Base-by-base conservation (phyloP, 2,113 vertebrate genomes). In the Sceloporus undulatus region DNA sequence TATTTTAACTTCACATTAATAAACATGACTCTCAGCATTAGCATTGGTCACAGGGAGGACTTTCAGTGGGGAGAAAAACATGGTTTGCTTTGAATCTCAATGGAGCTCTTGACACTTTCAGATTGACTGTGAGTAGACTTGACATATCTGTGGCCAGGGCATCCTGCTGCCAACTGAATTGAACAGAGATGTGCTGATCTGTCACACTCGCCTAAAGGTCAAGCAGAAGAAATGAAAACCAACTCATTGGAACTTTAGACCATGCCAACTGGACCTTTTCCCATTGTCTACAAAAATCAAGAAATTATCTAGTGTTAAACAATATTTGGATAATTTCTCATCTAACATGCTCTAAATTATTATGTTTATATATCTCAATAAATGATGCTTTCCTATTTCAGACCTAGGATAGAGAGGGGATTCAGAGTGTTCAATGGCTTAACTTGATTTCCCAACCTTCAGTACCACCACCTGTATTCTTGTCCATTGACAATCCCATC, bases 1-100 rank as follows among this genome's bases (percentile, higher is more conserved):
- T 79, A 70, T 86, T 79, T 87, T 38, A 80, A 52, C 34, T 59
- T 27, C 48, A 80, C 42, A 48, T 71, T 87, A 87, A 87, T 42
- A 66, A 80, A 87, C n/a, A 59, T 59, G n/a, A 71, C 38, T n/a
- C 23, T 81, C 66, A 48, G 56, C 70, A 87, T 74, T 83, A 83
- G 73, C 59, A 83, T 82, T 82, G n/a, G 76, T 71, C 85, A 79
- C 25, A 79, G 52, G 65, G n/a, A 9, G 29, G 54, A 62, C 79
- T 74, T 87, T 62, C 79, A 56, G 21, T 38, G 27, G 4, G 38
- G 56, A 11, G 19, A 79, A 73, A 76, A 52, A 68, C 68, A 52
- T 52, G 18, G 71, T 74, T 87, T 75, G 29, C 21, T 87, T 48
- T 76, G 71, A 65, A 77, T 85, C 66, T 87, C 56, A 66, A 66